Evolutionary conservation across 2,797 vertebrate species (phyloP), one percentile per base, ranked within the genome.

Genomic region (Bradypodion pumilum): DNA sequence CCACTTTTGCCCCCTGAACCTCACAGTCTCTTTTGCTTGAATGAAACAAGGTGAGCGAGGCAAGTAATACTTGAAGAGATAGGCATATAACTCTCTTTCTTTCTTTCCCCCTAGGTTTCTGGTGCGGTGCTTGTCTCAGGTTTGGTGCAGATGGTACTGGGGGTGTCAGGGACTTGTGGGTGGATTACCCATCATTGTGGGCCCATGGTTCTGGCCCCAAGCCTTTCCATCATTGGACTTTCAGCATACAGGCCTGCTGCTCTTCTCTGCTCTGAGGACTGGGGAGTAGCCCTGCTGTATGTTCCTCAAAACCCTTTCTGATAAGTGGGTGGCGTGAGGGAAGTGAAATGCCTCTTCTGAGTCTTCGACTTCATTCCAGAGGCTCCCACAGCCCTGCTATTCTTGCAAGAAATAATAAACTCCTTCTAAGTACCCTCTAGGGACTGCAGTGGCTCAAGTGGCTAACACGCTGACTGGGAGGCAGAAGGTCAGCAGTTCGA

Each of bases 171-270:
- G 0, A 3, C 90, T 70, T 94, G 95, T 0, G 97, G 97, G 15
- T 93, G 93, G 88, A 89, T 95, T 65, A 87, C 90, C 0, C 76
- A 0, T 76, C 92, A 49, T 85, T 97, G 96, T 0, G 96, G 97
- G 35, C 97, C 97, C 27, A 95, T 98, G 94, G 96, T 97, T 32
- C 91, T 97, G 92, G 96, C 97, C 1, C 97, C 97, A 9, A 94
- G 95, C 73, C 95, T 97, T 72, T 95, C 96, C 78, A 94, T 97
- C 84, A 95, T 97, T 0, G 97, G 97, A 1, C 94, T 97, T 19
- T 97, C 96, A 0, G 90, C 95, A 15, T 97, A 97, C 94, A 96
- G 94, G 79, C 96, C 97, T 83, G 96, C 96, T 0, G 96, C 96
- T 62, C 92, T 96, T 78, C 95, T 97, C 86, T 97, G 97, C 88